Evolutionary conservation across 2,113 vertebrate species (phyloP), one percentile per base, ranked within the genome.

Genomic region (Struthio camelus): DNA sequence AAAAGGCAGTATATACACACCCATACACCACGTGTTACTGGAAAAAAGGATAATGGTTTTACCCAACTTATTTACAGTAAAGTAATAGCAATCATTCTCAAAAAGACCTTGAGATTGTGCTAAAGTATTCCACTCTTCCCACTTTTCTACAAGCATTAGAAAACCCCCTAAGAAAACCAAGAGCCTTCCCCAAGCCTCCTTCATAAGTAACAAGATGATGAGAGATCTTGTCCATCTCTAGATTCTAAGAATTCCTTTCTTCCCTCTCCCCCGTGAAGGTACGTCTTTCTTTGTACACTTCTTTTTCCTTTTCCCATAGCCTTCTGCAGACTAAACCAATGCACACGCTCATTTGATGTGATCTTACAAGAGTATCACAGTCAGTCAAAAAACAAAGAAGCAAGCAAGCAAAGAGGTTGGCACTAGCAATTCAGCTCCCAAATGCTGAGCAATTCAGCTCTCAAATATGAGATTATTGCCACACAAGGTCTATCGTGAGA

Each of bases 141-240:
- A 80, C 17, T 82, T 51, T 59, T 85, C 20, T 59, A 36, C 22
- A 85, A 56, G 53, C 27, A 20, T 71, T n/a, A 76, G 20, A 79
- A 30, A 0, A 1, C 1, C 4, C 3, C 4, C 8, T 14, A 53
- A 42, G 14, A 36, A 64, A 50, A 71, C 10, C 48, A 76, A 59
- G 20, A 4, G 1, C 9, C 28, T 61, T 61, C 38, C 75, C 23
- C 48, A 2, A 27, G 78, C 30, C 9, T 78, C 22, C 12, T 66
- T 50, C 10, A 38, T 5, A 81, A 70, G 16, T 15, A 58, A 62
- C 5, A 80, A 32, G 22, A 76, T 25, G 20, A 69, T 59, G 27
- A 91, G 7, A 54, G 10, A 85, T 40, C 38, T 80, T 64, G 19
- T 38, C 58, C 28, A 28, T 40, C 80, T 70, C 30, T 58, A 80